Evolutionary conservation across 2,113 vertebrate species (phyloP).

Genomic region (Istiophorus platypterus): DNA sequence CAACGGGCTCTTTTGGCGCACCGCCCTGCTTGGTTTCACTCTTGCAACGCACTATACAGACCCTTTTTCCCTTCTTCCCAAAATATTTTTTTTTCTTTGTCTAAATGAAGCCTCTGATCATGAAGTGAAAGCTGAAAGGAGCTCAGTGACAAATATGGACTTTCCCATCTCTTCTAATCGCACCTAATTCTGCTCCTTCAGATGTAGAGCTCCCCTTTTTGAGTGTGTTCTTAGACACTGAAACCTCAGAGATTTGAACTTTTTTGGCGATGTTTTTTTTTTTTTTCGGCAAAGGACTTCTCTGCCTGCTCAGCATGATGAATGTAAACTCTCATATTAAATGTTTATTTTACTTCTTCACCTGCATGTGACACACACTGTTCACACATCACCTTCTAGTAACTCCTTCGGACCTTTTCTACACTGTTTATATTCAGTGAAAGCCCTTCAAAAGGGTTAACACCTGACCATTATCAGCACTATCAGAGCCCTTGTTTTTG

Average conservation of each 20-base stretch:
- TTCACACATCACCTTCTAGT: constrained; percentile 22
- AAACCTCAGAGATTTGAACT: constrained; percentile 30
- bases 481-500: constrained; percentile 66
- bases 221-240: constrained; percentile 37
- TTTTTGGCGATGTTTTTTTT: not conserved
- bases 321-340: constrained; percentile 16
- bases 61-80: constrained; percentile 61
- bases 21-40: constrained; percentile 79
- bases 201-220: constrained; percentile 50
- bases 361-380: constrained; percentile 3
- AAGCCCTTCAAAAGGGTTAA: constrained; percentile 46
- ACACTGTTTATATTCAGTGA: constrained; percentile 34
- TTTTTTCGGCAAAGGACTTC: not conserved
- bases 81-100: constrained; percentile 83
- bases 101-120: constrained; percentile 81
- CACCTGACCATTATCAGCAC: constrained; percentile 46
- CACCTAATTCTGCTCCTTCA: constrained; percentile 68
- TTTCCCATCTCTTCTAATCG: constrained; percentile 62
- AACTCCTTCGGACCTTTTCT: constrained; percentile 13
- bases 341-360: constrained; percentile 20
- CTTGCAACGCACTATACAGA: constrained; percentile 73
- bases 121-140: constrained; percentile 66
- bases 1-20: constrained; percentile 76
- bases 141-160: constrained; percentile 62
- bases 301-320: not conserved